Evolutionary conservation across 64 coral and sea anemone genomes (phyloP).

Genomic region (Montipora efflorescens): DNA sequence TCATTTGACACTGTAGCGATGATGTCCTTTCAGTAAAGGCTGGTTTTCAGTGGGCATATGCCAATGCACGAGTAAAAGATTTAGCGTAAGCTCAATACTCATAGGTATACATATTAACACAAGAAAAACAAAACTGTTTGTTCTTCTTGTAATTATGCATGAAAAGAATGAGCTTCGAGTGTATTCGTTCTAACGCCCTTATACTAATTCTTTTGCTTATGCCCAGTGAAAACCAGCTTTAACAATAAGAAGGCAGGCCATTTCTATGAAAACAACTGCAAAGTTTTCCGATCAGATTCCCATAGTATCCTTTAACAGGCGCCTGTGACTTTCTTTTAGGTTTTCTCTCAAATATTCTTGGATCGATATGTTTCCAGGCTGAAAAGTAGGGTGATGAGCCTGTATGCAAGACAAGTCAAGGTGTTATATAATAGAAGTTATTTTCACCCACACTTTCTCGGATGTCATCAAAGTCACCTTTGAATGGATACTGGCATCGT

Average conservation of each 20-base stretch:
- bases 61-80: not conserved
- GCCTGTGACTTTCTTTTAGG: not conserved
- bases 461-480: slow-evolving; percentile 1
- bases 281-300: not conserved
- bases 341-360: not conserved
- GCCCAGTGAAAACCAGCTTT: not conserved
- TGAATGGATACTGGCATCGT: not conserved
- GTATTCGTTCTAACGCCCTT: not conserved
- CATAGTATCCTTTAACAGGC: not conserved
- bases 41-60: not conserved
- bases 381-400: not conserved
- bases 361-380: not conserved
- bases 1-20: not conserved
- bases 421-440: not conserved
- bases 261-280: not conserved
- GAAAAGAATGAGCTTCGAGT: not conserved
- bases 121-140: not conserved
- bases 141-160: not conserved
- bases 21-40: not conserved
- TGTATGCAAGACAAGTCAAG: not conserved
- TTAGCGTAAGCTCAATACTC: not conserved
- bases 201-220: not conserved
- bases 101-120: not conserved
- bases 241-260: not conserved
- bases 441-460: not conserved